These are phyloP conservation scores for Archips xylosteana DNA, from an alignment of 2,888 invertebrate species.

Conservation along the genomic window DNA sequence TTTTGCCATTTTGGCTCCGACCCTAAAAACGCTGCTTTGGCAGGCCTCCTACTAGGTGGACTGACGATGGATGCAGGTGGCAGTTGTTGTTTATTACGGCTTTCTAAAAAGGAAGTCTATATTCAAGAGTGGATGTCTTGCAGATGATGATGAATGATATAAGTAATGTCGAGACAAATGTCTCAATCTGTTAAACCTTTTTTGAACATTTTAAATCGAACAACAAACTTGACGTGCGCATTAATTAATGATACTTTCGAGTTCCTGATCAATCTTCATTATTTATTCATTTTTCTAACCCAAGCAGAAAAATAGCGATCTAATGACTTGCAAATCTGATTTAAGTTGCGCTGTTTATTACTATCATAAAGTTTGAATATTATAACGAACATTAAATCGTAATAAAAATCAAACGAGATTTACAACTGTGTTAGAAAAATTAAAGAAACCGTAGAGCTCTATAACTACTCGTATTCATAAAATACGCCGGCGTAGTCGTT, in stretches of 20 bases:
- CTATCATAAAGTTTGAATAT: slow-evolving; percentile 43
- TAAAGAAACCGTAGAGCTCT: slow-evolving; percentile 15
- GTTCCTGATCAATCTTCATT: slow-evolving; percentile 10
- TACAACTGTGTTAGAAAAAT: slow-evolving; percentile 25
- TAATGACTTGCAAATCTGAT: slow-evolving; percentile 19
- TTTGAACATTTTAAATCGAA: neutral
- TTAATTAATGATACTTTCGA: slow-evolving; percentile 4
- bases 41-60: too few species aligned
- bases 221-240: neutral
- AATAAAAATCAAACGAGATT: slow-evolving; percentile 36
- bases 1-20: too few species aligned
- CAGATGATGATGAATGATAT: too few species aligned
- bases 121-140: too few species aligned
- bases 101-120: too few species aligned
- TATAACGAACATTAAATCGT: slow-evolving; percentile 43
- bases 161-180: neutral
- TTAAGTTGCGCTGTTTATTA: slow-evolving; percentile 8
- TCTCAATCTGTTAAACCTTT: neutral
- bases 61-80: too few species aligned
- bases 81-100: too few species aligned
- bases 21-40: too few species aligned
- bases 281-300: slow-evolving; percentile 7
- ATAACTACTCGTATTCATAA: slow-evolving; percentile 36
- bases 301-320: slow-evolving; percentile 3
- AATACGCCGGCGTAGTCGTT: slow-evolving; percentile 36